Base-by-base conservation (phyloP, 2,797 vertebrate genomes). In the Platalea minor region DNA sequence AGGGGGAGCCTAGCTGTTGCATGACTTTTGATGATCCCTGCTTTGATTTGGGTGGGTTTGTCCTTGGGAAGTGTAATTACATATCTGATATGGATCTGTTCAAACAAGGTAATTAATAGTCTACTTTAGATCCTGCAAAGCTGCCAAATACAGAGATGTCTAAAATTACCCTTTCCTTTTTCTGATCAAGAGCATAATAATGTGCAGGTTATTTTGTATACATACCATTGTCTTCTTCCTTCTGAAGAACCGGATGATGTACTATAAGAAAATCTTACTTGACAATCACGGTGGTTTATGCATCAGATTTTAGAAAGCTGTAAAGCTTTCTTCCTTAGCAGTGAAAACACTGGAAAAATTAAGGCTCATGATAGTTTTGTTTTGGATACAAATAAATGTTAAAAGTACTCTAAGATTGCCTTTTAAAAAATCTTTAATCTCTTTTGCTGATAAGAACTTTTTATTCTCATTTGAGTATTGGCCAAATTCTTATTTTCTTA, bases 41-140 rank as follows among this genome's bases (percentile, higher is more conserved):
- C 97, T 99, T 98, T 98, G 98, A 99, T 98, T 97, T 98, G 79
- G 87, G 88, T 85, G 93, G 80, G 97, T 97, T 97, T 98, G 95
- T 98, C 88, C 94, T 97, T 97, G 97, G 95, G 98, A 97, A 97
- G 91, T 98, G 93, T 98, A 97, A 97, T 97, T 97, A 97, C 83
- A 65, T 97, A 79, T 94, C 93, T 97, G 98, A 98, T 98, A 96
- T 94, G 97, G 97, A 98, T 98, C 90, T 98, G 94, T 96, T 98
- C 90, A 97, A 97, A 97, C 85, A 46, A 93, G 95, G 97, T 98
- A 97, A 97, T 97, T 98, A 95, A 93, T 95, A 94, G 96, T 94
- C 97, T 97, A 93, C 97, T 96, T 97, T 50, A 93, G 85, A 97
- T 95, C 88, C 45, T 92, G 91, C 61, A 91, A 97, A 96, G 92